Evolutionary conservation across 1,140 invertebrate genomes (phyloP).

Genomic region (Drosophila nasuta): DNA sequence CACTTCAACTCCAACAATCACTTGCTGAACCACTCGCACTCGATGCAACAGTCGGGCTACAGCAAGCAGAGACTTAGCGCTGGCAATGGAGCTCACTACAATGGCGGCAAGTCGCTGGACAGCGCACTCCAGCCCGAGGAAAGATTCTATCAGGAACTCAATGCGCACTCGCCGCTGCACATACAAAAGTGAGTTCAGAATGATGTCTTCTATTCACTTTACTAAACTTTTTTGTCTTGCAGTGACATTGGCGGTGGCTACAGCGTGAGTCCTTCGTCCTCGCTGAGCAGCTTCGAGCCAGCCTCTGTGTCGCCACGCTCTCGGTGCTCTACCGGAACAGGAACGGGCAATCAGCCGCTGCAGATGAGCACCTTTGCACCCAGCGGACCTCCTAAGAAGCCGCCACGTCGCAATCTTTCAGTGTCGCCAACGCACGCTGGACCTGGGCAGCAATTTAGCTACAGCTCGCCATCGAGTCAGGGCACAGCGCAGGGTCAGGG

Average conservation of each 20-base stretch:
- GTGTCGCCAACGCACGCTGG: constrained; percentile 88
- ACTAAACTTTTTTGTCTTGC: neutral
- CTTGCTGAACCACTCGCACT: constrained; percentile 80
- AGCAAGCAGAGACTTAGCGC: constrained; percentile 74
- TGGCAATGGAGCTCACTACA: constrained; percentile 64
- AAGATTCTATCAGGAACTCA: constrained; percentile 74
- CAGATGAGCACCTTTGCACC: constrained; percentile 85
- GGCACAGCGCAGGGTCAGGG: constrained; percentile 34
- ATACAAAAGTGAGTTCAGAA: constrained; percentile 63
- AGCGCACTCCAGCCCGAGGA: constrained; percentile 77
- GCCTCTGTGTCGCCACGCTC: constrained; percentile 83
- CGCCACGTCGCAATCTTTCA: constrained; percentile 92
- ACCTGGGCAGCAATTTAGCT: constrained; percentile 69
- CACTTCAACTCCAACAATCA: constrained; percentile 82
- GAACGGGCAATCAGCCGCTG: constrained; percentile 48
- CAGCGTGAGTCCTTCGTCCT: constrained; percentile 80
- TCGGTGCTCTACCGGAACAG: constrained; percentile 70
- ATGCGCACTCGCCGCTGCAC: constrained; percentile 71
- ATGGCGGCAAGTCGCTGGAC: constrained; percentile 78
- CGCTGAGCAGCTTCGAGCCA: constrained; percentile 84
- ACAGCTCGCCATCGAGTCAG: constrained; percentile 77
- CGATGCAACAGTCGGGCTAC: constrained; percentile 79
- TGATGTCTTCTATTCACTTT: neutral
- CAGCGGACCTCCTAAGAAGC: constrained; percentile 94
- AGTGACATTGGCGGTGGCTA: constrained; percentile 73